Percentiles rank a stretch among this genome's conserved stretches.
Evolutionary conservation across 1,140 invertebrate species (phyloP).

Genomic region (Pseudachorutes palmiensis): DNA sequence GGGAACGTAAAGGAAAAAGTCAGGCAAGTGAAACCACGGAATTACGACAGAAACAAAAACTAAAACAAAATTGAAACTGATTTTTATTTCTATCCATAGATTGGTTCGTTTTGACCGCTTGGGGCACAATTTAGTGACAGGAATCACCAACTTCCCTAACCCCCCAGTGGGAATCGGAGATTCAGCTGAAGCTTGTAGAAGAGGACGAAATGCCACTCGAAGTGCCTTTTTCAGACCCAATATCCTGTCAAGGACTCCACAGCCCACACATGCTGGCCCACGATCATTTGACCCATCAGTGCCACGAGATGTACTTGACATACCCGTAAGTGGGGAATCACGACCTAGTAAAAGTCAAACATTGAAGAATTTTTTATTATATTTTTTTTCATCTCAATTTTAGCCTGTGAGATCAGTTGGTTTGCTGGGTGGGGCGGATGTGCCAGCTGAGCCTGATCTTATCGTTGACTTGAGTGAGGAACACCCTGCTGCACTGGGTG

Average conservation of each 20-base stretch:
- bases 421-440: no score
- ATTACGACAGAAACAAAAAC: neutral
- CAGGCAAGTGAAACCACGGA: constrained; percentile 45
- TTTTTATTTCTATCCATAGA: constrained; percentile 50
- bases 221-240: constrained; percentile 27
- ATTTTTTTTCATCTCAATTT: no score
- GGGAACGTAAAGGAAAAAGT: constrained; percentile 67
- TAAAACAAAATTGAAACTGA: constrained; percentile 12
- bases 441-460: neutral
- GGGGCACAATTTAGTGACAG: constrained; percentile 74
- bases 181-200: constrained; percentile 15
- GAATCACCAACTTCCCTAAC: constrained; percentile 59
- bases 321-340: no score
- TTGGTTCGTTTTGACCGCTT: constrained; percentile 76
- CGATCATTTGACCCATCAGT: neutral
- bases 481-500: neutral
- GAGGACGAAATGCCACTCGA: constrained; percentile 8
- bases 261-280: neutral
- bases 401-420: no score
- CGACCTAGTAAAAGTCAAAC: no score
- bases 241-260: constrained; percentile 21
- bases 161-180: constrained; percentile 35
- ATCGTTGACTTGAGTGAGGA: neutral
- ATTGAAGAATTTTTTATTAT: no score
- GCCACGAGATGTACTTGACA: neutral